Percentiles rank a stretch among this genome's conserved stretches.
Conservation (phyloP, 2,113 vertebrate species). For the Misgurnus anguillicaudatus region DNA sequence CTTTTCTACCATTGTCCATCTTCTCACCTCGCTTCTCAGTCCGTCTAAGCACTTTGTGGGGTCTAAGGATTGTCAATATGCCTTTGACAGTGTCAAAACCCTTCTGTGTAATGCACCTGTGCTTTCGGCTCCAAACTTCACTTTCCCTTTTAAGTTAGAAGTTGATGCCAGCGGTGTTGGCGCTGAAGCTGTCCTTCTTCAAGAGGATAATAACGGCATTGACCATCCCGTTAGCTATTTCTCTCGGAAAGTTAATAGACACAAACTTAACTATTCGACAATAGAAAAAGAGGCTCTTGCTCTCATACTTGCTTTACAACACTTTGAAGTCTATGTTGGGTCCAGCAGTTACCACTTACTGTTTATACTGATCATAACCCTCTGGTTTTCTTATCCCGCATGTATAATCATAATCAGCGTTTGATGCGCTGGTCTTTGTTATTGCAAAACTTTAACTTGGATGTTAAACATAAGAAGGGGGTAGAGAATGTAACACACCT, state of each 20-base stretch:
- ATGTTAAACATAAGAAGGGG: too few species aligned
- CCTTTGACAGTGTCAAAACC: too few species aligned
- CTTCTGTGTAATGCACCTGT: neutral
- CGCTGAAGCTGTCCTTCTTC: neutral
- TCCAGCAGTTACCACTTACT: neutral
- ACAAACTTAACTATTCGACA: neutral
- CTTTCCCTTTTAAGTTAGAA: neutral
- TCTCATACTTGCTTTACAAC: neutral
- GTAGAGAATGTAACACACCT: too few species aligned
- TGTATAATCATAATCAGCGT: neutral
- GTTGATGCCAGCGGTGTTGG: neutral
- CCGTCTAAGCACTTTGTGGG: too few species aligned
- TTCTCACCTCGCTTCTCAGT: too few species aligned
- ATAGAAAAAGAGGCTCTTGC: conserved; percentile 20
- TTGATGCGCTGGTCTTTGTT: too few species aligned
- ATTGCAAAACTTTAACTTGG: too few species aligned
- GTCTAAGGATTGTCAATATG: too few species aligned
- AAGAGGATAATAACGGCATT: neutral
- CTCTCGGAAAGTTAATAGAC: neutral
- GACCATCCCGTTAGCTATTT: conserved; percentile 18
- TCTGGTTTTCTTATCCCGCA: neutral
- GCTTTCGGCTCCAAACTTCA: neutral
- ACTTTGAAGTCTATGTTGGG: conserved; percentile 18
- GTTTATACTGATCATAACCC: conserved; percentile 26
- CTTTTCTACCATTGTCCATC: too few species aligned